Base-by-base conservation (phyloP, 2,888 invertebrate genomes). In the Anticlea derivata region DNA sequence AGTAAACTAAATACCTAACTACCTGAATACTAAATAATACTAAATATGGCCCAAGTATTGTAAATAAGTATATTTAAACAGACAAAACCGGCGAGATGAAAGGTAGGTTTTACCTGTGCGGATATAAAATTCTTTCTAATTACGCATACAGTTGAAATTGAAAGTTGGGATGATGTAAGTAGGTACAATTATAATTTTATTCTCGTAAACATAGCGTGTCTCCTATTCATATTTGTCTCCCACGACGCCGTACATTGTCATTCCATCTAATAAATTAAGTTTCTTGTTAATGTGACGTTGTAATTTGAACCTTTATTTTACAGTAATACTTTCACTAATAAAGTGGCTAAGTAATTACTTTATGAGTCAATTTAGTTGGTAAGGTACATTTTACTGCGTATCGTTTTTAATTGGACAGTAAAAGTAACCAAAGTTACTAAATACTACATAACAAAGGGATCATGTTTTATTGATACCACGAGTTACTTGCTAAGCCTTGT, bases 211-310 rank as follows among this genome's bases (percentile, higher is more conserved):
- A 78, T 80, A 73, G 63, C 75, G 77, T 76, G 76, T 63, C 65
- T 74, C 63, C 78, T 74, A 84, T 86, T 86, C 78, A 80, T 73
- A 75, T 72, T 70, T 66, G 75, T 84, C 87, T 89, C 88, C 88
- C 88, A 88, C 88, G 88, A 76, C 72, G 76, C 54, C 12, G 55
- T 55, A 61, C 66, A 68, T 60, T 75, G 80, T 77, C 76, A 76
- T 78, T 76, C 77, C 76, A 71, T 68, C 65, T 78, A 78, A 75
- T 78, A 79, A 80, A 78, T 78, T 75, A 70, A 66, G 61, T 68
- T 65, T 69, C 65, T 55, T 64, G 50, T 60, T 61, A 60, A 68
- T 64, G 66, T 71, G 69, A 68, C 66, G 69, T 70, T 70, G 68
- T 70, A 70, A 72, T 71, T 72, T 72, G 63, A 70, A 70, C 65